Conservation (phyloP, 2,888 invertebrate genomes). For the Amaurobius ferox region DNA sequence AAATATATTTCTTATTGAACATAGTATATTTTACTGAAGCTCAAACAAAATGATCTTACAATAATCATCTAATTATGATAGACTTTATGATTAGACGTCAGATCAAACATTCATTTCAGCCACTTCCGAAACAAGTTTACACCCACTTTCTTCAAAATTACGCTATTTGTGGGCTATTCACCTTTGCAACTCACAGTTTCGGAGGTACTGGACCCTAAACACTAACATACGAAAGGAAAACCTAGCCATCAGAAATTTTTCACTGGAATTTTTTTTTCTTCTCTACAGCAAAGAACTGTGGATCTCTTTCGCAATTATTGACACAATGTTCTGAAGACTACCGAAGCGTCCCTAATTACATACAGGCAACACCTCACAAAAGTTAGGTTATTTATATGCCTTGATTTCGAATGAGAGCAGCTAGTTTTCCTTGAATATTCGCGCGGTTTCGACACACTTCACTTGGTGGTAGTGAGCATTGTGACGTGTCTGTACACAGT, state of each 20-base stretch:
- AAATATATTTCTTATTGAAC: no score
- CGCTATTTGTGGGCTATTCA: conserved; percentile 1
- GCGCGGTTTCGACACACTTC: neutral
- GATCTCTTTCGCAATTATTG: conserved; percentile 26
- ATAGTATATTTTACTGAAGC: no score
- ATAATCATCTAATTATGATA: no score
- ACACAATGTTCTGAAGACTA: conserved; percentile 19
- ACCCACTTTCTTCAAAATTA: neutral
- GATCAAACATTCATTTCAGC: neutral
- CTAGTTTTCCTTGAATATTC: conserved; percentile 13
- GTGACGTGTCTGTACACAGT: neutral
- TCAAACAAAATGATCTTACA: no score
- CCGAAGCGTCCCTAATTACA: conserved; percentile 46
- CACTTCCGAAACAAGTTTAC: neutral
- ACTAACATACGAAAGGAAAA: neutral
- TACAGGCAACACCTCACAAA: conserved; percentile 19
- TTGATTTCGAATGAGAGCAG: conserved; percentile 1
- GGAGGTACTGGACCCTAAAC: neutral
- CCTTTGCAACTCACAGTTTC: neutral
- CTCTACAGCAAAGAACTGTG: neutral
- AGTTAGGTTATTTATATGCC: conserved; percentile 32
- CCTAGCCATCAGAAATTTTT: neutral
- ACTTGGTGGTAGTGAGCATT: neutral
- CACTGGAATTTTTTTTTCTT: neutral
- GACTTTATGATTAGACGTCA: no score